Base-by-base conservation (phyloP, 2,113 vertebrate genomes). In the Rhinolophus sinicus region DNA sequence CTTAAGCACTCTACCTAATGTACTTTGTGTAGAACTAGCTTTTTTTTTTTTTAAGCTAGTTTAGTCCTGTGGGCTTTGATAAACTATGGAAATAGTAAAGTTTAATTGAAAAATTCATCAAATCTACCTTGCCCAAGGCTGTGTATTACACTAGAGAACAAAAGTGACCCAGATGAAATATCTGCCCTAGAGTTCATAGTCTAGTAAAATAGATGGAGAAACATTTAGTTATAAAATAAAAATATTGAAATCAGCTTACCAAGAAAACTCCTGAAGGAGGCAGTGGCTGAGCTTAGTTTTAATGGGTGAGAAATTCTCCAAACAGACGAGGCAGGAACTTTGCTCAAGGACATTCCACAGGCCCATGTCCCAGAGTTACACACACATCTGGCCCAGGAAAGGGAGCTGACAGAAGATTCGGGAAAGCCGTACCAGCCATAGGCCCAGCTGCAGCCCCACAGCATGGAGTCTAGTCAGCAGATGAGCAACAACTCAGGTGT, bases 141-240 rank as follows among this genome's bases (percentile, higher is more conserved):
- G 3, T 3, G 30, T 70, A 21, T 75, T 50, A 5, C 14, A 9
- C 52, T 50, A 50, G 50, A 35, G n/a, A 87, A 58, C 8, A 56
- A 14, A 90, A 56, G 44, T 33, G 38, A 80, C 50, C 22, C 47
- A 38, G 33, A 10, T 54, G 44, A 96, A 56, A 6, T n/a, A 18
- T 30, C 50, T 86, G 33, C 58, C 21, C 52, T 28, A 21, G 12
- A 52, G 33, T 35, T 40, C n/a, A 30, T 5, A 54, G 52, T 60
- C 67, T 44, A 15, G 3, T 50, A 24, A 67, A 58, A 15, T 8
- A 52, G 81, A 67, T 28, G 9, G 33, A 70, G 73, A 87, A 86
- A 86, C 4, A 9, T 50, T 76, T 50, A 50, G 40, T 76, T 62
- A 70, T 47, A 70, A 95, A 88, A 77, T 35, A 76, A 54, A 90